Conservation (phyloP, 2,888 invertebrate genomes). For the Drymonia ruficornis region DNA sequence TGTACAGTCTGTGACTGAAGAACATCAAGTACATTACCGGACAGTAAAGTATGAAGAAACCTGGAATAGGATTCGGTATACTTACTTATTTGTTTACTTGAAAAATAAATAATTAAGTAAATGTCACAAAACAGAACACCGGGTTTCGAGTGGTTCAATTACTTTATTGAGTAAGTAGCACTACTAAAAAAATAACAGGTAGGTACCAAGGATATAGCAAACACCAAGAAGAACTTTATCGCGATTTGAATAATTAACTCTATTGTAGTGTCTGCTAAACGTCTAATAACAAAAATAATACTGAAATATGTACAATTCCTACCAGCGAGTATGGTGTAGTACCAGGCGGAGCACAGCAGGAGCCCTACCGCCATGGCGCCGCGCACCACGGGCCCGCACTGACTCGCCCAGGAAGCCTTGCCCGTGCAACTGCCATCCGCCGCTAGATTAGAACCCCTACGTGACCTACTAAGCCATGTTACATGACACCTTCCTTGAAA, state of each 20-base stretch:
- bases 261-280: too few species aligned
- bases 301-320: too few species aligned
- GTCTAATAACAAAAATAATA: too few species aligned
- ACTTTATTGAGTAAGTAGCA: too few species aligned
- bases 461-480: conserved; percentile 55
- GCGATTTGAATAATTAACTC: too few species aligned
- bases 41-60: conserved; percentile 86
- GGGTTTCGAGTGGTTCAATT: too few species aligned
- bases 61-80: conserved; percentile 62
- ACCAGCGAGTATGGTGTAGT: conserved; percentile 76
- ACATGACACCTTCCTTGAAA: conserved; percentile 43
- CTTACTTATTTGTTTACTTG: not conserved
- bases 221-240: too few species aligned
- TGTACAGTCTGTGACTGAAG: conserved; percentile 87
- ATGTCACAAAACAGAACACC: too few species aligned
- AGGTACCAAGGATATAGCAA: too few species aligned
- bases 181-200: too few species aligned
- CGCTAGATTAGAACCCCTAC: conserved; percentile 72
- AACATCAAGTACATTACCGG: conserved; percentile 89
- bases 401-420: conserved; percentile 59
- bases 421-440: conserved; percentile 26
- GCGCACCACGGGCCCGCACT: conserved; percentile 48
- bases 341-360: conserved; percentile 73
- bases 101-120: not conserved
- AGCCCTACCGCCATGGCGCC: conserved; percentile 69